phyloP scores from a whole-genome alignment of 2,113 vertebrate genomes.

The Prinia subflava region DNA sequence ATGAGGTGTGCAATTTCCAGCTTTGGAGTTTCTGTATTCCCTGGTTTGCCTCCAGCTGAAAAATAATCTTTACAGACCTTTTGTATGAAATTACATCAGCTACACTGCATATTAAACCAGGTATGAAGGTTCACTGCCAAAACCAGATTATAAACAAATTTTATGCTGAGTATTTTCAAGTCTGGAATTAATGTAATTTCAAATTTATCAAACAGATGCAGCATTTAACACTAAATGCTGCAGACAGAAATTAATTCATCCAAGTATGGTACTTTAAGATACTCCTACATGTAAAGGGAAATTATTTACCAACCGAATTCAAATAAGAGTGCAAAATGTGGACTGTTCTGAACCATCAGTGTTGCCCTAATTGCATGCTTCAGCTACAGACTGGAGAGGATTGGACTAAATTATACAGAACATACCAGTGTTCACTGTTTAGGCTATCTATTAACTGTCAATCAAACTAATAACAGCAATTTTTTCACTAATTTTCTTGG shows the following conservation, averaged over 20 bases:
- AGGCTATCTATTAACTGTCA: slow-evolving; percentile 81
- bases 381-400: slow-evolving; percentile 72
- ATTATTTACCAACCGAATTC: slow-evolving; percentile 66
- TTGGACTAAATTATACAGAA: slow-evolving; percentile 79
- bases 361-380: slow-evolving; percentile 75
- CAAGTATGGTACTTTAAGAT: slow-evolving; percentile 52
- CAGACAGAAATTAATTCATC: slow-evolving; percentile 8
- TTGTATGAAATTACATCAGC: neutral
- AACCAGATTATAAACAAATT: neutral
- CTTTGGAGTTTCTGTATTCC: neutral
- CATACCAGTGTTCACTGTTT: slow-evolving; percentile 72
- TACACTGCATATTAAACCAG: neutral
- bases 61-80: neutral
- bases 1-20: neutral
- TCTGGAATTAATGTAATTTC: neutral
- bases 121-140: neutral
- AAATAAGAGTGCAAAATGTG: slow-evolving; percentile 65
- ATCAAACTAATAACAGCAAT: slow-evolving; percentile 86
- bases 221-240: slow-evolving; percentile 25
- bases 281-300: slow-evolving; percentile 10
- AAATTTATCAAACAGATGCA: neutral
- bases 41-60: neutral
- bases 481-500: slow-evolving; percentile 77
- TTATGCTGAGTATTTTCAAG: neutral
- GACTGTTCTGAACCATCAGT: slow-evolving; percentile 65